phyloP scores from a whole-genome alignment of 1,140 invertebrate genomes.

The Thaumetopoea pityocampa region DNA sequence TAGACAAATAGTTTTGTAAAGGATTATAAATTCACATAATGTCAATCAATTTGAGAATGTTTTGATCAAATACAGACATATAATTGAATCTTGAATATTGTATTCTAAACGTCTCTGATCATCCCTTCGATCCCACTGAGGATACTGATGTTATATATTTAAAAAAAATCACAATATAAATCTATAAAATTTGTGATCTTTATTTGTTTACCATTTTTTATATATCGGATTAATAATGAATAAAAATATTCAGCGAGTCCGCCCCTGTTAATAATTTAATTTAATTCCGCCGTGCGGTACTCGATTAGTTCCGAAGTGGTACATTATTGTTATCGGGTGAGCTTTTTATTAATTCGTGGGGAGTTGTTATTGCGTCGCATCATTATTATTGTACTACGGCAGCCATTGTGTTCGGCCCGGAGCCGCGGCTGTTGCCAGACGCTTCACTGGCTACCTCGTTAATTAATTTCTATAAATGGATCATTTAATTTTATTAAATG shows the following conservation, averaged over 20 bases:
- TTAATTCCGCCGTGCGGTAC: slow-evolving; percentile 50
- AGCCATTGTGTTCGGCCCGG: slow-evolving; percentile 13
- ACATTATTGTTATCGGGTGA: slow-evolving; percentile 67
- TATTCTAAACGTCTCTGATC: no score
- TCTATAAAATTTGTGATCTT: no score
- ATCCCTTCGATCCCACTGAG: no score
- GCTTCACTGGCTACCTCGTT: slow-evolving; percentile 67
- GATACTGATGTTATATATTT: no score
- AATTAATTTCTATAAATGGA: slow-evolving; percentile 74
- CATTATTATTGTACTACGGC: slow-evolving; percentile 53
- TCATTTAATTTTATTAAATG: slow-evolving; percentile 76
- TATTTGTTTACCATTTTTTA: no score
- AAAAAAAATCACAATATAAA: no score
- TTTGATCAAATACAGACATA: no score
- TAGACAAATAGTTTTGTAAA: no score
- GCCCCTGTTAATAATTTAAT: slow-evolving; percentile 38
- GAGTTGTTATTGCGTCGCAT: slow-evolving; percentile 51
- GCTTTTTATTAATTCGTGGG: slow-evolving; percentile 69
- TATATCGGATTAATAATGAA: slow-evolving; percentile 1
- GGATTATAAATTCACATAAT: no score
- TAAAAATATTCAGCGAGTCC: slow-evolving; percentile 10
- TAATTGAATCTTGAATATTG: no score
- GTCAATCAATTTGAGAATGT: no score
- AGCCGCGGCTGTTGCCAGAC: slow-evolving; percentile 51
- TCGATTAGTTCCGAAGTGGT: slow-evolving; percentile 63